A percentile compares a stretch with the other conserved stretches of the same genome.
Evolutionary conservation across 2,113 vertebrate genomes (phyloP).

Genomic region (Muntiacus reevesi): DNA sequence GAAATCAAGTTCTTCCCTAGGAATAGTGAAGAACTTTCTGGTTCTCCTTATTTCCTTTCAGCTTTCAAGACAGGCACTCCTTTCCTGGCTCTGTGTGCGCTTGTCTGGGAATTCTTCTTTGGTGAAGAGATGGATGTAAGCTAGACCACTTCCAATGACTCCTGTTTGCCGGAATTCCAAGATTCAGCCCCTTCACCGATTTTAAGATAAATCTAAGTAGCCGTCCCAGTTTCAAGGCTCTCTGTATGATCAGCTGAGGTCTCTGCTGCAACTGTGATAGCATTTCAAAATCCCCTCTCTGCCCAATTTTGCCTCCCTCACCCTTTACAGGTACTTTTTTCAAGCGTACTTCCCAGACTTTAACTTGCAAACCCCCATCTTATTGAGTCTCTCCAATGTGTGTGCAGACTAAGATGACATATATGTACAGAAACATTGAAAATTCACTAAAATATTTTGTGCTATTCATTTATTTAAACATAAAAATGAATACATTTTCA

Average conservation of each 20-base stretch:
- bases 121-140: neutral
- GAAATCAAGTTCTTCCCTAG: neutral
- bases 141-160: neutral
- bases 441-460: neutral
- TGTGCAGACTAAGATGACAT: neutral
- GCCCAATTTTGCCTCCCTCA: neutral
- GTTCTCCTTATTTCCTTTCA: neutral
- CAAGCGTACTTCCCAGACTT: neutral
- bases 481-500: neutral
- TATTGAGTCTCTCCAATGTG: neutral
- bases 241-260: neutral
- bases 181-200: neutral
- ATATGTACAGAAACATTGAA: neutral
- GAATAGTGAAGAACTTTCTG: neutral
- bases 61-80: neutral
- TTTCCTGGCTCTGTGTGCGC: neutral
- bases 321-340: neutral
- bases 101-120: neutral
- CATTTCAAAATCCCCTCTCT: neutral
- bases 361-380: neutral
- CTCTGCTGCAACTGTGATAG: neutral
- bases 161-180: neutral
- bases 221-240: neutral
- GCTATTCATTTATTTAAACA: neutral
- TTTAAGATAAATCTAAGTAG: neutral